These are phyloP conservation scores for Hoplostethus atlanticus DNA, from an alignment of 2,797 vertebrate genomes.

Conservation along the genomic window DNA sequence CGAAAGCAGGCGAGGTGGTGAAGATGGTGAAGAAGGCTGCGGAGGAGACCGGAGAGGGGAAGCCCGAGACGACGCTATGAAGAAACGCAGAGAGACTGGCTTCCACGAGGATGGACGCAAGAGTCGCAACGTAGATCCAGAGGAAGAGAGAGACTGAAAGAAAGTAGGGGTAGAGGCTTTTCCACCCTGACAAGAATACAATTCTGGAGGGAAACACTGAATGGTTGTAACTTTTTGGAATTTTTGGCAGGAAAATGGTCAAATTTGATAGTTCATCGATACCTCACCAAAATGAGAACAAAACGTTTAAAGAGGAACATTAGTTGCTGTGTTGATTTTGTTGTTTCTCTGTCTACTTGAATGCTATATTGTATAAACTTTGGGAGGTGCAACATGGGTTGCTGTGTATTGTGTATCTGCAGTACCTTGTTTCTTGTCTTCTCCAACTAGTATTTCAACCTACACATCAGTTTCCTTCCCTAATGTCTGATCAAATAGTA, in stretches of 20 bases:
- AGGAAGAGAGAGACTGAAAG: too few relatives aligned
- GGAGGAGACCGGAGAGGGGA: slow-evolving; percentile 32
- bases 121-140: too few relatives aligned
- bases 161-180: too few relatives aligned
- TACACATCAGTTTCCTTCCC: neutral
- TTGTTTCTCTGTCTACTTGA: neutral
- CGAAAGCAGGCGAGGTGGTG: slow-evolving; percentile 59
- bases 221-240: too few relatives aligned
- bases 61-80: slow-evolving; percentile 61
- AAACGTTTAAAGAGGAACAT: too few relatives aligned
- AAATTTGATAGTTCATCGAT: neutral
- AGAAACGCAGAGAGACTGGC: neutral
- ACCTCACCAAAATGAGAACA: neutral
- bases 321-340: too few relatives aligned
- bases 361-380: neutral
- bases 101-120: neutral
- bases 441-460: neutral
- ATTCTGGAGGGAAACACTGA: too few relatives aligned
- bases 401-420: neutral
- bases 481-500: neutral
- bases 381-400: neutral
- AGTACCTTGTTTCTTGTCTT: neutral
- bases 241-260: too few relatives aligned
- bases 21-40: slow-evolving; percentile 64
- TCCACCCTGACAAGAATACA: too few relatives aligned